Conservation (phyloP, 2,888 invertebrate genomes). For the Celastrina argiolus region DNA sequence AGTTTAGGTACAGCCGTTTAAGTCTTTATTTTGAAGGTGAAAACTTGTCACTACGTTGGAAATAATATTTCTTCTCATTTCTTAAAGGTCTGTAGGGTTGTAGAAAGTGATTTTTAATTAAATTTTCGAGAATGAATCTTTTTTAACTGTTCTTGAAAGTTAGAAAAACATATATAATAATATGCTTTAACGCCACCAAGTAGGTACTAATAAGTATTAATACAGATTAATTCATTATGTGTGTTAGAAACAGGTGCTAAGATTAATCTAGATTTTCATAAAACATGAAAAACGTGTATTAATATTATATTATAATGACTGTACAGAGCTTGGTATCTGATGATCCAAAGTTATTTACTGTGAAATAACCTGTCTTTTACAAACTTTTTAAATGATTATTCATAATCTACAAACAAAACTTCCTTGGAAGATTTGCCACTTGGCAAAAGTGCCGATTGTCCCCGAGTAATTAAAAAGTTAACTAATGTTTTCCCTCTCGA, state of each 20-base stretch:
- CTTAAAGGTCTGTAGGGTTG: too few relatives aligned
- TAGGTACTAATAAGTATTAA: too few relatives aligned
- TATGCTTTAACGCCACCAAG: too few relatives aligned
- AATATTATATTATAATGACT: too few relatives aligned
- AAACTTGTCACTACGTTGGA: neutral
- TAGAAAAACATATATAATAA: too few relatives aligned
- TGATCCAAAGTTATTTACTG: neutral
- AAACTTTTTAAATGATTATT: slow-evolving; percentile 10
- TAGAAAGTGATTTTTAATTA: too few relatives aligned
- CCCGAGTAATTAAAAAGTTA: slow-evolving; percentile 34
- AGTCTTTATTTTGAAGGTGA: neutral
- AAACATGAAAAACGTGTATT: too few relatives aligned
- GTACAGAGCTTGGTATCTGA: neutral
- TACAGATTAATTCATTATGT: too few relatives aligned
- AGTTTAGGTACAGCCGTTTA: neutral
- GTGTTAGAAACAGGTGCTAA: too few relatives aligned
- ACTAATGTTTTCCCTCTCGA: slow-evolving; percentile 18
- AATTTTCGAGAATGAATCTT: too few relatives aligned
- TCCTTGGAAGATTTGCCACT: slow-evolving; percentile 17
- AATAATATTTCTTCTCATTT: neutral
- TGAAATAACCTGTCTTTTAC: neutral
- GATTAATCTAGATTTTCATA: too few relatives aligned
- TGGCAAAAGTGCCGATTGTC: slow-evolving; percentile 20
- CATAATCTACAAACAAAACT: neutral
- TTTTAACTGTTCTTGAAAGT: too few relatives aligned